Base-by-base conservation (phyloP, 2,113 vertebrate species). In the Serilophus lunatus region DNA sequence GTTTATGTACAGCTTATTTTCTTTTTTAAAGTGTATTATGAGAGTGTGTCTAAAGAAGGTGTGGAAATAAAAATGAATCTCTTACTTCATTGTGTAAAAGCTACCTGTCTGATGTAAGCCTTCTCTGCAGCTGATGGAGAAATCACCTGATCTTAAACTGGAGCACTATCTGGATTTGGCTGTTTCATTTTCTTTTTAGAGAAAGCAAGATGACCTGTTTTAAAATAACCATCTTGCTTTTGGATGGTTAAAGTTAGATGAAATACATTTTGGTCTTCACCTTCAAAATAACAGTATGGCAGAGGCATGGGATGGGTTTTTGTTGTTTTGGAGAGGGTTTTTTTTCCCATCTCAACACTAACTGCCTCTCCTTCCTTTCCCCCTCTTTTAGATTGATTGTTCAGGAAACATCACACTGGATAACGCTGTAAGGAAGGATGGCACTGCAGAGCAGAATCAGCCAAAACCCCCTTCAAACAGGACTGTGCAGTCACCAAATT, bases 401-500 rank as follows among this genome's bases (percentile, higher is more conserved):
- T 98, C 98, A 36, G 98, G 96, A 95, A 98, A 88, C 66, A 96
- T 98, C 38, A 96, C 98, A 45, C 88, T 98, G 95, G 98, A 98
- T 84, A 98, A 79, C 35, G 88, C 96, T 85, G 92, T 92, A 60
- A 97, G 97, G 45, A 98, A 97, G 77, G 98, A 98, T 61, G 38
- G 72, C 26, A 92, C 56, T 65, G 23, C 47, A 38, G 98, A 98
- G 24, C 97, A 97, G 40, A 94, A 91, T 88, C 98, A 98, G 57
- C 94, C 97, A 33, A 97, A 98, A 94, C 95, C 96, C 10, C 96
- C 97, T 63, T 98, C 97, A 1, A 98, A 97, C 91, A 97, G 98
- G 72, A 97, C 98, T 2, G 98, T 98, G 40, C 98, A 98, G 83
- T 98, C 98, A 44, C 98, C 98, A 47, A 98, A 98, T 81, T 98